Evolutionary conservation across 2,888 invertebrate species (phyloP).

Genomic region (Auanema sp.): DNA sequence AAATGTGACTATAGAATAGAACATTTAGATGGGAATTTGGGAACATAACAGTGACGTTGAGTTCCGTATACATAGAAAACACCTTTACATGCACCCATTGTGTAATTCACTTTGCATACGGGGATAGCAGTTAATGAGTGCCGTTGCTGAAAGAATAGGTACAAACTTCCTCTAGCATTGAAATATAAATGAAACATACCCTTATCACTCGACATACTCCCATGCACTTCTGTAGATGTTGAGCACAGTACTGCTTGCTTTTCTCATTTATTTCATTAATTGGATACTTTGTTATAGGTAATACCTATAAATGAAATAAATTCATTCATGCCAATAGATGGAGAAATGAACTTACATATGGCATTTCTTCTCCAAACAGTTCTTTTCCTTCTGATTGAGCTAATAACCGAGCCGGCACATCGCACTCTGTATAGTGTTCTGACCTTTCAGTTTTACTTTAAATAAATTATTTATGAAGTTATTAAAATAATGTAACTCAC

Average conservation of each 20-base stretch:
- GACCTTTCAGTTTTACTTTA: constrained; percentile 56
- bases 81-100: constrained; percentile 51
- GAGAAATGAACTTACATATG: constrained; percentile 43
- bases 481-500: constrained; percentile 33
- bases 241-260: constrained; percentile 55
- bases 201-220: constrained; percentile 57
- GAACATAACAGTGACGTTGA: constrained; percentile 59
- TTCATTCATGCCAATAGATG: background rate
- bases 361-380: constrained; percentile 50
- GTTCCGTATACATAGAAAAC: constrained; percentile 63
- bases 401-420: constrained; percentile 57
- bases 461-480: constrained; percentile 2
- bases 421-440: constrained; percentile 57
- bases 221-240: constrained; percentile 59
- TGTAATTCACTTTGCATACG: constrained; percentile 56
- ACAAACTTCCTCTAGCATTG: background rate
- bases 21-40: constrained; percentile 62
- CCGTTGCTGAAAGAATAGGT: constrained; percentile 55
- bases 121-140: constrained; percentile 59
- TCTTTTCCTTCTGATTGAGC: constrained; percentile 38
- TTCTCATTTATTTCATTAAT: constrained; percentile 60
- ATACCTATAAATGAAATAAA: constrained; percentile 45
- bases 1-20: constrained; percentile 42
- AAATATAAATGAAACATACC: constrained; percentile 26
- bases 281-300: constrained; percentile 56